Conservation (phyloP, 1,140 invertebrate species). For the Penaeus chinensis region DNA sequence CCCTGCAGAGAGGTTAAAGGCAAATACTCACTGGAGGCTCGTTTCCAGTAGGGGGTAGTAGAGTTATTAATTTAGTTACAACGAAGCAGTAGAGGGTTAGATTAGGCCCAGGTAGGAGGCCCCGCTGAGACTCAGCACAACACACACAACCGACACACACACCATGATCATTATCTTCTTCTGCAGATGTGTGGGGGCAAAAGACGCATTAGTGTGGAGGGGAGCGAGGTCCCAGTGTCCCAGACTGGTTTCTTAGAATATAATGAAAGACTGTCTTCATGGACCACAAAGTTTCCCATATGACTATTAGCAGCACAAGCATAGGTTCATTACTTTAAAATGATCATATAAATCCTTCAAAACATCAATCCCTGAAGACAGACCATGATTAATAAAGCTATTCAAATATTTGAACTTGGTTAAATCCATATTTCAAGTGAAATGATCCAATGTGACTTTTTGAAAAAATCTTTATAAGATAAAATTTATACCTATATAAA, state of each 20-base stretch:
- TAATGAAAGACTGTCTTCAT: too few relatives aligned
- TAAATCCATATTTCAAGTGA: too few relatives aligned
- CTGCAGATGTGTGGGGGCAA: constrained; percentile 74
- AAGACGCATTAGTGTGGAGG: constrained; percentile 48
- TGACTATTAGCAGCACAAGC: too few relatives aligned
- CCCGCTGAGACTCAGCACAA: constrained; percentile 83
- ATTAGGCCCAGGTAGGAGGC: constrained; percentile 76
- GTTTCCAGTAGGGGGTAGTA: constrained; percentile 57
- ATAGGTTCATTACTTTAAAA: too few relatives aligned
- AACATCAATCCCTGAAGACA: too few relatives aligned
- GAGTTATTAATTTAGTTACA: constrained; percentile 59
- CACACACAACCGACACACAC: constrained; percentile 89
- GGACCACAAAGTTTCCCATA: too few relatives aligned
- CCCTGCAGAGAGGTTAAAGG: constrained; percentile 42
- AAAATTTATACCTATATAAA: too few relatives aligned
- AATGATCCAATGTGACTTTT: too few relatives aligned
- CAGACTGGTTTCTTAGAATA: constrained; percentile 5
- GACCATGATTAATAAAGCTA: too few relatives aligned
- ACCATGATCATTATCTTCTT: constrained; percentile 99
- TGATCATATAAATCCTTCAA: too few relatives aligned
- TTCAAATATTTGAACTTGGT: too few relatives aligned
- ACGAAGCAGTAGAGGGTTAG: constrained; percentile 58
- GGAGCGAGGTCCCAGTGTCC: constrained; percentile 46
- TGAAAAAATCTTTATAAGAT: too few relatives aligned
- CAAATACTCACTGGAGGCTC: constrained; percentile 58